phyloP scores from a whole-genome alignment of 2,797 vertebrate species.

The Limnodromus scolopaceus region DNA sequence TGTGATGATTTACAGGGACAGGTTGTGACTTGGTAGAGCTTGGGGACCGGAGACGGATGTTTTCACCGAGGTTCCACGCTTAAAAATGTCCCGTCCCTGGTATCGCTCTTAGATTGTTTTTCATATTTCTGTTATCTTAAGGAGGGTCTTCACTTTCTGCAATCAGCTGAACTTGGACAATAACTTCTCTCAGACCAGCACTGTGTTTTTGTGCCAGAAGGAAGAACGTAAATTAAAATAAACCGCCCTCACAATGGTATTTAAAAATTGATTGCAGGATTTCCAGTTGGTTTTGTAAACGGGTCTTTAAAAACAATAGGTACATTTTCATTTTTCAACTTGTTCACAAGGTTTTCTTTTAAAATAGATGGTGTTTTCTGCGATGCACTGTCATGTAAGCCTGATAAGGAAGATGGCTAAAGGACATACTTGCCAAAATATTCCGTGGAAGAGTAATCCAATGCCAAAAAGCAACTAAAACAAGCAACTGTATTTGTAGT shows the following conservation, averaged over 20 bases:
- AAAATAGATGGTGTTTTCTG: conserved; percentile 7
- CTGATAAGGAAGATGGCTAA: conserved; percentile 26
- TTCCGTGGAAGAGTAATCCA: neutral
- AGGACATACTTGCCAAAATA: conserved; percentile 35
- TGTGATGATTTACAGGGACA: neutral
- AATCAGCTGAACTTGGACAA: neutral
- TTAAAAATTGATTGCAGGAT: conserved; percentile 31
- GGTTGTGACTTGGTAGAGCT: neutral
- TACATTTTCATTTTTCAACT: neutral
- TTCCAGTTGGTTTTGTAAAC: conserved; percentile 26
- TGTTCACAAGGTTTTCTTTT: neutral
- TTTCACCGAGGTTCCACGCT: neutral
- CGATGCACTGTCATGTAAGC: neutral
- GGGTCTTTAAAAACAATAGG: neutral
- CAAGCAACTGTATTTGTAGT: neutral
- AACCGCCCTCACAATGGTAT: conserved; percentile 18
- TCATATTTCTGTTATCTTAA: neutral
- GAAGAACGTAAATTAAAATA: neutral
- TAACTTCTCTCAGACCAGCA: neutral
- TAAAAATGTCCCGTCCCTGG: neutral
- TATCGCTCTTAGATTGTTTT: neutral
- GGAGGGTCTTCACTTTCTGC: neutral
- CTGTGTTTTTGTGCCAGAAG: neutral
- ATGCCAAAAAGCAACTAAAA: conserved; percentile 43
- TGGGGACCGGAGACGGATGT: neutral